Conservation (phyloP, 2,888 invertebrate species). For the Neoitamus cyanurus region DNA sequence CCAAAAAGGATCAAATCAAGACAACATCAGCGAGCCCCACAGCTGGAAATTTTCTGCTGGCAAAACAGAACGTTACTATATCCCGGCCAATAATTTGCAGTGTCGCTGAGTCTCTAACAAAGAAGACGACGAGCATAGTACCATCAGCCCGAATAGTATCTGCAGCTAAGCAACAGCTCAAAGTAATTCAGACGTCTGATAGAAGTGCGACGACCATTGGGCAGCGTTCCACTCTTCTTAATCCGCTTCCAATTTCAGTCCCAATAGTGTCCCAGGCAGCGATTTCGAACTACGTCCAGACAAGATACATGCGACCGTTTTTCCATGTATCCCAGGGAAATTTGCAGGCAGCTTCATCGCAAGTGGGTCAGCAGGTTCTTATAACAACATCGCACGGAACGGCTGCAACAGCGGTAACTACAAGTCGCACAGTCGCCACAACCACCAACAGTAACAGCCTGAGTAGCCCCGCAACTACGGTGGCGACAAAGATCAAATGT, state of each 20-base stretch:
- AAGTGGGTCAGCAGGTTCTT: not conserved
- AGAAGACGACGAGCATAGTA: not conserved
- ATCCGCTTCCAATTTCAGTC: not conserved
- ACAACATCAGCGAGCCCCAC: not conserved
- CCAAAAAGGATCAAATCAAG: not conserved
- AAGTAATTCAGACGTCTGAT: slow-evolving; percentile 51
- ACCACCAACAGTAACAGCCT: not conserved
- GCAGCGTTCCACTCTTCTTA: not conserved
- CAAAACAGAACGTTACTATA: not conserved
- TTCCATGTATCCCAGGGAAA: not conserved
- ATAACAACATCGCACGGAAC: not conserved
- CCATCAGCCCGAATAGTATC: slow-evolving; percentile 52
- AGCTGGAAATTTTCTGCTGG: not conserved
- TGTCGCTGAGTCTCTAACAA: slow-evolving; percentile 48
- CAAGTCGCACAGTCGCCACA: too few relatives aligned
- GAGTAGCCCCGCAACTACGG: too few relatives aligned
- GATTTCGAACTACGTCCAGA: not conserved
- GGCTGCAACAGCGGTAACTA: not conserved
- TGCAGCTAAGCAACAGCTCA: slow-evolving; percentile 43
- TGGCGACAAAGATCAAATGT: not conserved
- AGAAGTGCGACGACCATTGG: slow-evolving; percentile 53
- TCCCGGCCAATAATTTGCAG: not conserved
- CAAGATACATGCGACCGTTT: not conserved
- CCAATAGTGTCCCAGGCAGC: not conserved
- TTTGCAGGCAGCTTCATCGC: not conserved